Evolutionary conservation across 2,113 vertebrate genomes (phyloP).

Genomic region (Puma concolor): DNA sequence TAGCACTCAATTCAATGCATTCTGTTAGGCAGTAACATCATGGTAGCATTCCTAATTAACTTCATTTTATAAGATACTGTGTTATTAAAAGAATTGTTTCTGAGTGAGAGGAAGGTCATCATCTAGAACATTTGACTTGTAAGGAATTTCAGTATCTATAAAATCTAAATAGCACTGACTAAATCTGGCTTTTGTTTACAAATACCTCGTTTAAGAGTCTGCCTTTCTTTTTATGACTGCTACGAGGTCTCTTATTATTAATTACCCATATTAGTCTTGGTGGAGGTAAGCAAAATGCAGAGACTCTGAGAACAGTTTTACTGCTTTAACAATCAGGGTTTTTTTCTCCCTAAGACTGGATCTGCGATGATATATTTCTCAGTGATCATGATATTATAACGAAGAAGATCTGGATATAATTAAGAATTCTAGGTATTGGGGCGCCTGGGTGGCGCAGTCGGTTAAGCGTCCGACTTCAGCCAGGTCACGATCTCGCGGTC

Average conservation of each 20-base stretch:
- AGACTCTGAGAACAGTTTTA: not conserved
- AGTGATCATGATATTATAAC: not conserved
- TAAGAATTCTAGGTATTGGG: not conserved
- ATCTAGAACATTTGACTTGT: not conserved
- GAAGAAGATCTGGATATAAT: not conserved
- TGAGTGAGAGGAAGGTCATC: not conserved
- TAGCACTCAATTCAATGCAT: not conserved
- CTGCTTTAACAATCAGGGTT: not conserved
- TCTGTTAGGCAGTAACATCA: not conserved
- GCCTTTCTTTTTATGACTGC: not conserved
- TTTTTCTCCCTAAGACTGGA: not conserved
- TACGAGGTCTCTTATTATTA: not conserved
- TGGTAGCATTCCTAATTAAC: not conserved
- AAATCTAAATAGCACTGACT: not conserved
- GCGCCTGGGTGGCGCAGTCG: no score
- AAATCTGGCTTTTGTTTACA: constrained; percentile 23
- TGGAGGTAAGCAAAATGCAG: not conserved
- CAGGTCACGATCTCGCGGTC: no score
- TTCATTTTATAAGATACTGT: not conserved
- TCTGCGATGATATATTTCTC: not conserved
- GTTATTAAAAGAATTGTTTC: not conserved
- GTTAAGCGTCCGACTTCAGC: no score
- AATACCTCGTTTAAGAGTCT: not conserved
- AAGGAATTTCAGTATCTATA: not conserved
- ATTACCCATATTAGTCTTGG: not conserved